Evolutionary conservation across 2,113 vertebrate species (phyloP), one percentile per base, ranked within the genome.

Genomic region (Pangasianodon gigas): DNA sequence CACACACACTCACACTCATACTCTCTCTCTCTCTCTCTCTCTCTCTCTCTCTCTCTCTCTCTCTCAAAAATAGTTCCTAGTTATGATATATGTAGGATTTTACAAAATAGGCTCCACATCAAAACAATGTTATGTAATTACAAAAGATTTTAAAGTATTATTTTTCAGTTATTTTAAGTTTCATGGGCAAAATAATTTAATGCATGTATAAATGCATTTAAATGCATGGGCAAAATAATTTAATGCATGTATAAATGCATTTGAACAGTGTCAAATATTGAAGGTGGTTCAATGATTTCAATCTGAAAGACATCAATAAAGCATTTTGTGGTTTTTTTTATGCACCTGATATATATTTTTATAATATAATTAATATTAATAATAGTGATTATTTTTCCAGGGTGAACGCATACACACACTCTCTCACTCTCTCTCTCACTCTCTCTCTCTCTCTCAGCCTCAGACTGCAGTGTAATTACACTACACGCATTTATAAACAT

Each of bases 381-480:
- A 44, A 41, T 24, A 44, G 71, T 44, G 37, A 75, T 75, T 46
- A 75, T 44, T 75, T 75, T 9, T 41, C 69, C 41, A 11, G 9
- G 41, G 71, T 75, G 19, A 46, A 86, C 71, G 85, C 71, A 65
- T 41, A 48, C 86, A 88, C 29, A 62, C 16, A 18, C 41, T 81
- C 21, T 75, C 41, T 82, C 82, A 56, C 67, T 77, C 67, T 80
- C 77, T 26, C 44, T 81, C 67, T 67, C 60, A 86, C 14, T 83
- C 44, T 87, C 54, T 89, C 7, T 48, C 13, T 74, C 77, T 90
- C 83, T 87, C 87, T 81, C 19, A 84, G 11, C 41, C 80, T 75
- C 46, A 75, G 79, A 86, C 84, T 87, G 90, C 88, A 86, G 80
- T 52, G 90, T 92, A 91, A 92, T 91, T 91, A 88, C 65, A 84